Conservation (phyloP, 2,113 vertebrate genomes). For the Gambusia affinis region DNA sequence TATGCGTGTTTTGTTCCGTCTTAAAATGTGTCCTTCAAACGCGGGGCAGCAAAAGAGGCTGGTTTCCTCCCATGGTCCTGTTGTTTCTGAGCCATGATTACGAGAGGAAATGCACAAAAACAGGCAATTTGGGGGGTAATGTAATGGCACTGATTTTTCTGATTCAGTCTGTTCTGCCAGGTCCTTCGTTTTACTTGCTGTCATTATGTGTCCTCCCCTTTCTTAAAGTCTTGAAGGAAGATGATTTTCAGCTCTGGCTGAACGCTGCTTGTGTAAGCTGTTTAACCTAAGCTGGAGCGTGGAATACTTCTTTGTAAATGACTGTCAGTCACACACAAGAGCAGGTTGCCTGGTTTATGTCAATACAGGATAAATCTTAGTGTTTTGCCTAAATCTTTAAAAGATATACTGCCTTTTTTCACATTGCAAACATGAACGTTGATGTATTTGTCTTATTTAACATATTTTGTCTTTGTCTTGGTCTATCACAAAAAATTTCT, state of each 20-base stretch:
- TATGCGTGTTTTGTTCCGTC: constrained; percentile 34
- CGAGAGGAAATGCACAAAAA: constrained; percentile 51
- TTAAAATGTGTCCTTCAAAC: constrained; percentile 63
- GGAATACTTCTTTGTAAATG: neutral
- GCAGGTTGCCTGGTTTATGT: neutral
- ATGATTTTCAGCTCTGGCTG: neutral
- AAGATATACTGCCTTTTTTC: neutral
- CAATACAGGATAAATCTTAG: neutral
- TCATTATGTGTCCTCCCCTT: constrained; percentile 12
- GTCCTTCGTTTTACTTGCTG: constrained; percentile 34
- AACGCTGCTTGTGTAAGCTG: neutral
- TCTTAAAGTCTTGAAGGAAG: neutral
- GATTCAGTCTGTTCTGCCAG: constrained; percentile 25
- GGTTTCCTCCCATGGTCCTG: constrained; percentile 53
- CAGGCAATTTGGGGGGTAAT: constrained; percentile 31
- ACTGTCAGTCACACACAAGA: neutral
- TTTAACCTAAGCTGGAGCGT: neutral
- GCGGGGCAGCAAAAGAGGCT: constrained; percentile 22
- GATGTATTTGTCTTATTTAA: neutral
- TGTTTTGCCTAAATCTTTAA: neutral
- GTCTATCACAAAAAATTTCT: too few relatives aligned
- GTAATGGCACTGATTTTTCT: constrained; percentile 63
- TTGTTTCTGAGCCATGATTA: constrained; percentile 63
- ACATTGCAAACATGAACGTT: neutral
- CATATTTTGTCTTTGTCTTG: too few relatives aligned